These are phyloP conservation scores for Camelus dromedarius DNA, from an alignment of 2,113 vertebrate species.

Conservation along the genomic window DNA sequence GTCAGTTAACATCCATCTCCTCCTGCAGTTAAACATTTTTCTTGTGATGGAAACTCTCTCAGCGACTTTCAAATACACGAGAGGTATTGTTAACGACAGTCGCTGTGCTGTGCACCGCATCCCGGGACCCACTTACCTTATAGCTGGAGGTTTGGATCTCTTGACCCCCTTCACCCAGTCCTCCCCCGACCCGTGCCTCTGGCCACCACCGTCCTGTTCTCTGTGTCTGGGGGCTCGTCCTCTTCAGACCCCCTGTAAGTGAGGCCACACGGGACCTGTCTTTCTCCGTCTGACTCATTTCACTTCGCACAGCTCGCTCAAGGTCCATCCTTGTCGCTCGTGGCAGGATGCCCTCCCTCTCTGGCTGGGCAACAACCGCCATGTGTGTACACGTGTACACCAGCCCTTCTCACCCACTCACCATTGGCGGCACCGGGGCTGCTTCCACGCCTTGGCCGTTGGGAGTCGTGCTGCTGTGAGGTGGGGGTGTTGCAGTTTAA, in stretches of 20 bases:
- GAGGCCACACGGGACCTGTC: not conserved
- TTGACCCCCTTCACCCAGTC: accelerated
- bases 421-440: accelerated
- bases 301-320: accelerated
- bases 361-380: accelerated
- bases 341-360: not conserved
- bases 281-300: not conserved
- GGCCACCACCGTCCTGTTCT: accelerated
- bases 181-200: not conserved
- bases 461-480: accelerated
- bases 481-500: accelerated
- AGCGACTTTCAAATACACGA: accelerated
- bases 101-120: accelerated
- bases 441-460: accelerated
- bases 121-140: accelerated
- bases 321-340: not conserved
- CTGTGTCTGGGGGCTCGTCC: not conserved
- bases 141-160: not conserved
- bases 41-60: not conserved
- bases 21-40: not conserved
- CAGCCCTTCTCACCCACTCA: too few species aligned
- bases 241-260: not conserved
- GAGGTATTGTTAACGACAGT: accelerated
- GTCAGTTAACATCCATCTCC: not conserved
- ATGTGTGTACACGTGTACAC: too few species aligned